Base-by-base conservation (phyloP, 2,888 invertebrate genomes). In the Xanthia icteritia region DNA sequence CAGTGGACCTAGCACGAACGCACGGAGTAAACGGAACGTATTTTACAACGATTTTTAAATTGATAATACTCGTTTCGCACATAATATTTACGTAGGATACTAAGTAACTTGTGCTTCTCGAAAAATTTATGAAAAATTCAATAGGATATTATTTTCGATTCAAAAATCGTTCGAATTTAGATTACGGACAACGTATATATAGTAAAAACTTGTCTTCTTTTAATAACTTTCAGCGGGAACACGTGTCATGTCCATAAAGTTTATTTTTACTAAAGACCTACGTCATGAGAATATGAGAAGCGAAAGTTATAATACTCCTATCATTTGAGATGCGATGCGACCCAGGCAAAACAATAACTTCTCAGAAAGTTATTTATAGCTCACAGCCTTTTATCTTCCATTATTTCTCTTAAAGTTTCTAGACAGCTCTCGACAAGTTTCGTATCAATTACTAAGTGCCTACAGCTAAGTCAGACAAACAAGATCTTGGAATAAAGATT, bases 351-450 rank as follows among this genome's bases (percentile, higher is more conserved):
- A 63, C 27, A 70, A 66, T 23, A 66, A 9, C n/a, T 15, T 51
- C 4, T 48, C 20, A 0, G 45, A 72, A 63, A 78, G 31, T 31
- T 72, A 79, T 58, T 70, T 56, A 56, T 63, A 36, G 51, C 51
- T 74, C n/a, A 39, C 31, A 48, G 20, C 31, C n/a, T 72, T 58
- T 17, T 45, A 80, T 31, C 31, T 45, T 36, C 15, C 5, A 3
- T 31, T 31, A 20, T 63, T 17, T 31, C 1, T 61, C 11, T 23
- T 17, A 39, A 48, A 67, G 11, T 54, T 69, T 27, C 42, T 36
- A 42, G 6, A 17, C 39, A 77, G 54, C n/a, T 68, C 51, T 23
- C 17, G 17, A 23, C 36, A 36, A 56, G 20, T 36, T 64, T 76
- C 5, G 31, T 15, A 36, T 39, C n/a, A 23, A 48, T 23, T 45